A percentile compares a stretch with the other conserved stretches of the same genome.
Evolutionary conservation across 2,888 invertebrate species (phyloP).

Genomic region (Odontothrips loti): DNA sequence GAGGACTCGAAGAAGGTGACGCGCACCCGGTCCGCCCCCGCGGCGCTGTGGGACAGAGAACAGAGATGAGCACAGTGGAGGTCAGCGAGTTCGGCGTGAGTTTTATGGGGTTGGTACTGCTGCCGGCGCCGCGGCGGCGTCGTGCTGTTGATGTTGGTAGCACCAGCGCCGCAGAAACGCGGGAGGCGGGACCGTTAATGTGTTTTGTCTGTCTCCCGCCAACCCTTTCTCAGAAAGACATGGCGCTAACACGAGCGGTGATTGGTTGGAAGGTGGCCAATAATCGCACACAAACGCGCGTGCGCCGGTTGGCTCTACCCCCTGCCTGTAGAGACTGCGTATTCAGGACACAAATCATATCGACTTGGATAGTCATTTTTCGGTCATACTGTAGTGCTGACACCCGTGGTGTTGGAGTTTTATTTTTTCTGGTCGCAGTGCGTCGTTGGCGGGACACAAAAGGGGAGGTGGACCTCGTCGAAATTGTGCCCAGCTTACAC

Average conservation of each 20-base stretch:
- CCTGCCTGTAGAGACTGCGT: too few species aligned
- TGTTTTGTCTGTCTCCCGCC: slow-evolving; percentile 15
- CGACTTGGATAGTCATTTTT: too few species aligned
- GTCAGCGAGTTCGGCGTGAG: slow-evolving; percentile 27
- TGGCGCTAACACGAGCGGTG: background rate
- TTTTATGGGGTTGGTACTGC: slow-evolving; percentile 29
- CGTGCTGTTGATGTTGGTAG: background rate
- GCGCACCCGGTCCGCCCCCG: slow-evolving; percentile 63
- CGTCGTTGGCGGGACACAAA: too few species aligned
- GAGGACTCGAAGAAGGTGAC: slow-evolving; percentile 80
- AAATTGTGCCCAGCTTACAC: too few species aligned
- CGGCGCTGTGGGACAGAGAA: slow-evolving; percentile 57
- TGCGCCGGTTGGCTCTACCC: too few species aligned
- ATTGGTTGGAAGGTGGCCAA: background rate
- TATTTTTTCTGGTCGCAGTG: too few species aligned
- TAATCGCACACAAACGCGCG: background rate
- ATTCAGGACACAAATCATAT: too few species aligned
- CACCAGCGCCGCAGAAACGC: background rate
- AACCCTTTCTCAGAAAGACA: background rate
- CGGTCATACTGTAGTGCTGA: too few species aligned
- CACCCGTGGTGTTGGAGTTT: too few species aligned
- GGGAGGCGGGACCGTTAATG: background rate
- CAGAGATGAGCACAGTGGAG: slow-evolving; percentile 34
- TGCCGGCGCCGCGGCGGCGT: slow-evolving; percentile 32
- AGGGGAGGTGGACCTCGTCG: too few species aligned